A percentile compares a stretch with the other conserved stretches of the same genome.
Conservation (phyloP, 2,113 vertebrate species). For the Chloroceryle aenea region DNA sequence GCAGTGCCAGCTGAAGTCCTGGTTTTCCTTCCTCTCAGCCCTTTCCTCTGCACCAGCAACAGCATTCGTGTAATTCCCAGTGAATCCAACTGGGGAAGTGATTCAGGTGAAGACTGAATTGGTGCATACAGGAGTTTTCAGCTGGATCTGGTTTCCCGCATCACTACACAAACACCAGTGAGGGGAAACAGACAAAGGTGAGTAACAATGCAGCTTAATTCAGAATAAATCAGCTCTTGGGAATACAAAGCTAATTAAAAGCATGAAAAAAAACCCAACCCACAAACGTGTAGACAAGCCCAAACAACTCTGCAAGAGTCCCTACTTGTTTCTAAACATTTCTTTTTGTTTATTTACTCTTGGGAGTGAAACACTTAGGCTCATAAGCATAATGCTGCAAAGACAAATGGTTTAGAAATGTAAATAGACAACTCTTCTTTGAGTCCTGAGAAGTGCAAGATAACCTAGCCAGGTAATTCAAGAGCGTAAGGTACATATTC, state of each 20-base stretch:
- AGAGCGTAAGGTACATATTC: background rate
- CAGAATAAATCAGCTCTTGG: conserved; percentile 20
- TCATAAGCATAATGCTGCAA: background rate
- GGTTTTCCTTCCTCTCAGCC: background rate
- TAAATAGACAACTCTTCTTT: background rate
- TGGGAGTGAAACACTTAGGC: background rate
- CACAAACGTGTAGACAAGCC: background rate
- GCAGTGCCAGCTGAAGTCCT: background rate
- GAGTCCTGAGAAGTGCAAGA: background rate
- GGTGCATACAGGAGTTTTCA: background rate
- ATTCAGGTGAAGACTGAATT: background rate
- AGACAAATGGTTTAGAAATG: conserved; percentile 22
- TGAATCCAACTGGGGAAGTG: background rate
- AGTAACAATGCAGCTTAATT: background rate
- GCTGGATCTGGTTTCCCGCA: background rate
- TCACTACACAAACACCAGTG: background rate
- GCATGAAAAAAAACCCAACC: background rate
- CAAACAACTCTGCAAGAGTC: conserved; percentile 23
- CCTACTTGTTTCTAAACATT: background rate
- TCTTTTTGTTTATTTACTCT: conserved; percentile 26
- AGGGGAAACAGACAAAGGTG: conserved; percentile 36
- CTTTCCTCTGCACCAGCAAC: background rate
- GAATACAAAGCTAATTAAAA: conserved; percentile 41
- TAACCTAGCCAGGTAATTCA: background rate
- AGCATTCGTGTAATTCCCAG: background rate